Base-by-base conservation (phyloP, 2,888 invertebrate genomes). In the Choristoneura rosaceana region DNA sequence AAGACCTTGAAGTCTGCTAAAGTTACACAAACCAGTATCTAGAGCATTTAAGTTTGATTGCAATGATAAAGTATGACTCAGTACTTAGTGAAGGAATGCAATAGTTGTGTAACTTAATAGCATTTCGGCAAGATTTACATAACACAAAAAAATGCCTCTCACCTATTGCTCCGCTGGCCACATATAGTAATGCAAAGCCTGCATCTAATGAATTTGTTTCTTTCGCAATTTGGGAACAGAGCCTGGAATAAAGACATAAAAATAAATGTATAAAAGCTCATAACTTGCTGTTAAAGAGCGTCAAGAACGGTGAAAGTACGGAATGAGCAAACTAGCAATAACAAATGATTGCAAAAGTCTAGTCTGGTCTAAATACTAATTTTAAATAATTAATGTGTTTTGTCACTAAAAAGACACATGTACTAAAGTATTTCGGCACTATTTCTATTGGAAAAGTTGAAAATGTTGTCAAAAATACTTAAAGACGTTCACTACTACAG, bases 101-200 rank as follows among this genome's bases (percentile, higher is more conserved):
- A 73, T 45, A 52, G 73, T 73, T 73, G 70, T 55, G 59, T 73
- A 74, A 74, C 68, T 73, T 67, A 76, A 75, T 74, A 74, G 73
- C 70, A 58, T 81, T 81, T 80, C 81, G 77, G 76, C 76, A 76
- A 73, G 73, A 75, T 84, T 81, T 84, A 84, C 79, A 81, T 85
- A 85, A 84, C 64, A 82, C 70, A 80, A 75, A 84, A 75, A 81
- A 82, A 79, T 84, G 80, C 84, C 85, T 84, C 92, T 92, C 83
- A 94, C 94, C 93, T 83, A 93, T 86, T 84, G 86, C 88, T 83
- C 89, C 92, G 82, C 94, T 93, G 82, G 87, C 89, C 81, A 90
- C 79, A 78, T 91, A 91, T 84, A 93, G 87, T 84, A 93, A 87
- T 80, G 90, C 90, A 88, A 94, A 90, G 86, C 92, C 90, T 84